Conservation (phyloP, 64 coral and sea anemone species). For the Pachyseris speciosa region DNA sequence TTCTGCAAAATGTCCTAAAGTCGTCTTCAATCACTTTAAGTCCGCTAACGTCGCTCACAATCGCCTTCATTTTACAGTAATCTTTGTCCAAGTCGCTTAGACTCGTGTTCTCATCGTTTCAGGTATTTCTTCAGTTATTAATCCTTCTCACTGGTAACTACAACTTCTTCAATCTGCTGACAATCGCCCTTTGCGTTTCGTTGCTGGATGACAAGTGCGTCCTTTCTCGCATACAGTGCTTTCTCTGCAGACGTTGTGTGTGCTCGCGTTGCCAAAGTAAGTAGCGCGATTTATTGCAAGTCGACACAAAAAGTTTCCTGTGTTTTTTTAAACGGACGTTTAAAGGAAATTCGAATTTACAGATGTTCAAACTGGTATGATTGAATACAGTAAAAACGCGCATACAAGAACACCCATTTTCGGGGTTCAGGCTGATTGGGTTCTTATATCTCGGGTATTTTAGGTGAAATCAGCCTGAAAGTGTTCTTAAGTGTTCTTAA, state of each 20-base stretch:
- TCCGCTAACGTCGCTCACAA: neutral
- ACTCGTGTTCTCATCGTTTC: no score
- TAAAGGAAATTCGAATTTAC: no score
- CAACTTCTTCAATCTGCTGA: slow-evolving; percentile 98
- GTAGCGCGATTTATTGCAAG: neutral
- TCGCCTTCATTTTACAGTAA: neutral
- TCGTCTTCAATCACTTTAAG: no score
- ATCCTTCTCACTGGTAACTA: slow-evolving; percentile 97
- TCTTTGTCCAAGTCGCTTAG: no score
- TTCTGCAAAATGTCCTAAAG: no score
- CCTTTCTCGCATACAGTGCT: slow-evolving; percentile 66
- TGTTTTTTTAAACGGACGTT: no score
- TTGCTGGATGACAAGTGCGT: slow-evolving; percentile 86
- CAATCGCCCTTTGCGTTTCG: slow-evolving; percentile 84
- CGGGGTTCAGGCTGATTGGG: slow-evolving; percentile 74
- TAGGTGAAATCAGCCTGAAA: slow-evolving; percentile 83
- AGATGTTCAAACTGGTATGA: no score
- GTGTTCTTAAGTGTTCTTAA: slow-evolving; percentile 81
- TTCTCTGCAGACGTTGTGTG: slow-evolving; percentile 44
- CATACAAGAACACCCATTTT: slow-evolving; percentile 81
- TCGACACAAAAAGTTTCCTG: no score
- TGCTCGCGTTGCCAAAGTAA: slow-evolving; percentile 64
- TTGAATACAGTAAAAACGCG: slow-evolving; percentile 75
- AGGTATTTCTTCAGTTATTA: slow-evolving; percentile 91
- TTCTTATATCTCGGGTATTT: slow-evolving; percentile 74